These are phyloP conservation scores for Acleris sparsana DNA, from an alignment of 2,888 invertebrate species.

Conservation along the genomic window DNA sequence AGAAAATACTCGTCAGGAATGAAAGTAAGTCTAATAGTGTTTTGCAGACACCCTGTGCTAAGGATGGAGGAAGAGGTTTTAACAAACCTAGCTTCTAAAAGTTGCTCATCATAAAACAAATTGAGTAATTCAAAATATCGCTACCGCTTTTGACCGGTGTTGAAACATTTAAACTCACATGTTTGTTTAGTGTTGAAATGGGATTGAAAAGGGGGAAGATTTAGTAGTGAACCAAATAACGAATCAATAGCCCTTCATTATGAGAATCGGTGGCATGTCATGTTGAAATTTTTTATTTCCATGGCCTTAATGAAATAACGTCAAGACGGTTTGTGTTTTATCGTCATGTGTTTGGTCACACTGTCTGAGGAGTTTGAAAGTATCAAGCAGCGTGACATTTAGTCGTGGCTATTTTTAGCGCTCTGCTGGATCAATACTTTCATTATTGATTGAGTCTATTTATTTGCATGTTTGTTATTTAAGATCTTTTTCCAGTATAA, in stretches of 20 bases:
- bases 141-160: constrained; percentile 10
- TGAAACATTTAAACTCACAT: constrained; percentile 13
- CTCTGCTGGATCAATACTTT: constrained; percentile 18
- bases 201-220: constrained; percentile 22
- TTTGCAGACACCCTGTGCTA: no score
- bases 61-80: no score
- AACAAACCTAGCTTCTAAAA: neutral
- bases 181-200: constrained; percentile 31
- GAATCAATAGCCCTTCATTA: constrained; percentile 27
- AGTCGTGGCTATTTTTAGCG: constrained; percentile 15
- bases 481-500: no score
- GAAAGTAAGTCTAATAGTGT: no score
- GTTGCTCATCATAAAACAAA: neutral
- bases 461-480: neutral
- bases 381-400: constrained; percentile 20
- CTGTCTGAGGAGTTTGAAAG: constrained; percentile 8
- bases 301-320: neutral
- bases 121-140: neutral
- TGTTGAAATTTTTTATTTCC: constrained; percentile 5
- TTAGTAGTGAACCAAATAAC: constrained; percentile 15
- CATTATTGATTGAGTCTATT: constrained; percentile 7
- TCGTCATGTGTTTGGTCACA: constrained; percentile 7
- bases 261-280: constrained; percentile 7
- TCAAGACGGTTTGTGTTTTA: neutral
- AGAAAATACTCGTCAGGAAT: no score